These are phyloP conservation scores for Menidia menidia DNA, from an alignment of 2,797 vertebrate genomes.

Conservation along the genomic window DNA sequence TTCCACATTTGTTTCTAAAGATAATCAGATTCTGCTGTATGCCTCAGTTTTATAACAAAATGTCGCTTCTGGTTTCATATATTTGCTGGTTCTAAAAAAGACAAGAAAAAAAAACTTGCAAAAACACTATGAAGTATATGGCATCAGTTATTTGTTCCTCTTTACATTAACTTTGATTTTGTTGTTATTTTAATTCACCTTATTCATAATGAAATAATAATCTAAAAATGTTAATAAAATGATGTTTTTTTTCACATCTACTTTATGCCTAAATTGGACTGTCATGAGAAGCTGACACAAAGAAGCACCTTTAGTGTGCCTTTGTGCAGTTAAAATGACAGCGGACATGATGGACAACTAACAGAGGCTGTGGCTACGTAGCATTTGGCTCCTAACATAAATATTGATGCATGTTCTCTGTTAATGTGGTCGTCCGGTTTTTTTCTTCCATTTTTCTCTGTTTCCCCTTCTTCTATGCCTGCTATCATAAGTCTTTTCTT, in stretches of 20 bases:
- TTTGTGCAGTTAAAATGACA: neutral
- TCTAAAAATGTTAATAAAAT: too few relatives aligned
- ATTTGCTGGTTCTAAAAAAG: too few relatives aligned
- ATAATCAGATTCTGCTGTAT: conserved; percentile 47
- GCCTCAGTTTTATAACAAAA: conserved; percentile 44
- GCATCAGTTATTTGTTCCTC: too few relatives aligned
- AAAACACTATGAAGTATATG: neutral
- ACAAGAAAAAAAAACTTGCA: neutral
- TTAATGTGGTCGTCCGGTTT: neutral
- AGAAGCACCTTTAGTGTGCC: too few relatives aligned
- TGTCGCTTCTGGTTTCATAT: too few relatives aligned
- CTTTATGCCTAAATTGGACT: too few relatives aligned
- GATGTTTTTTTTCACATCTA: too few relatives aligned
- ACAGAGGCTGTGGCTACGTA: neutral
- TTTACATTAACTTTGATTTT: too few relatives aligned
- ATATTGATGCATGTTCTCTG: conserved; percentile 6
- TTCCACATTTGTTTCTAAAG: conserved; percentile 46
- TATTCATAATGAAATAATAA: too few relatives aligned
- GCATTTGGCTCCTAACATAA: neutral
- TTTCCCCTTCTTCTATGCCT: conserved; percentile 12
- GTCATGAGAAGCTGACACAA: too few relatives aligned
- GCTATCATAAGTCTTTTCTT: conserved; percentile 3
- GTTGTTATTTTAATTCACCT: too few relatives aligned
- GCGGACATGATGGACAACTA: neutral
- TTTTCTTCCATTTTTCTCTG: neutral